Evolutionary conservation across 23 tunicate genomes (phyloP).

Genomic region (Halocynthia roretzi): DNA sequence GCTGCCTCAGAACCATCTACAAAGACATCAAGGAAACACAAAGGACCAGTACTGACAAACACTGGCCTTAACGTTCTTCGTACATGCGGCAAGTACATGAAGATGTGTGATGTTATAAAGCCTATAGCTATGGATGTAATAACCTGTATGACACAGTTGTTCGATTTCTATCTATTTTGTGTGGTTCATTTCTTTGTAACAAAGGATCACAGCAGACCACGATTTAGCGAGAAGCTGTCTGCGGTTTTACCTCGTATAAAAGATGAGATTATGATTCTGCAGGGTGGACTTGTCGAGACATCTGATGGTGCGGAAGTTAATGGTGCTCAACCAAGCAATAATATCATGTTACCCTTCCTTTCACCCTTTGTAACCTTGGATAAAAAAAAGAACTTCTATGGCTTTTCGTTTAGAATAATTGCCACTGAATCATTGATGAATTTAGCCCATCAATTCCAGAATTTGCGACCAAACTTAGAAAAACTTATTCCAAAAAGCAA

Average conservation of each 20-base stretch:
- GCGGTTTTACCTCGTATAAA: slow-evolving; percentile 8
- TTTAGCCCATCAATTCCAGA: slow-evolving; percentile 52
- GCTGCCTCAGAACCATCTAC: slow-evolving; percentile 18
- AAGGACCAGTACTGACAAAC: slow-evolving; percentile 74
- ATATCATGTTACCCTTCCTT: slow-evolving; percentile 2
- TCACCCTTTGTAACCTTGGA: slow-evolving; percentile 30
- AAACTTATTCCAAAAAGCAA: slow-evolving; percentile 37
- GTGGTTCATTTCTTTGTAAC: slow-evolving; percentile 50
- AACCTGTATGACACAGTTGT: slow-evolving; percentile 64
- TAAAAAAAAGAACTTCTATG: slow-evolving; percentile 34
- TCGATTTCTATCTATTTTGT: slow-evolving; percentile 58
- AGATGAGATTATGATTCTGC: not conserved
- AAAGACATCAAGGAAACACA: not conserved
- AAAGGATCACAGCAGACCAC: not conserved
- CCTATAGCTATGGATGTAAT: slow-evolving; percentile 77
- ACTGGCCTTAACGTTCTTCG: slow-evolving; percentile 68
- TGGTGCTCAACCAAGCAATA: not conserved
- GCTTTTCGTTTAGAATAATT: slow-evolving; percentile 59
- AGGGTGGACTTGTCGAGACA: not conserved
- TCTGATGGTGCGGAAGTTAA: not conserved
- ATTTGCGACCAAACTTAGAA: slow-evolving; percentile 42
- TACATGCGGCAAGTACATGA: slow-evolving; percentile 85
- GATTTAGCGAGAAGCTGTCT: not conserved
- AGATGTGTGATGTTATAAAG: slow-evolving; percentile 77
- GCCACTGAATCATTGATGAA: slow-evolving; percentile 74